Percentiles rank a stretch among this genome's conserved stretches.
Conservation (phyloP, 1,140 invertebrate genomes). For the Cotesia chilonis region DNA sequence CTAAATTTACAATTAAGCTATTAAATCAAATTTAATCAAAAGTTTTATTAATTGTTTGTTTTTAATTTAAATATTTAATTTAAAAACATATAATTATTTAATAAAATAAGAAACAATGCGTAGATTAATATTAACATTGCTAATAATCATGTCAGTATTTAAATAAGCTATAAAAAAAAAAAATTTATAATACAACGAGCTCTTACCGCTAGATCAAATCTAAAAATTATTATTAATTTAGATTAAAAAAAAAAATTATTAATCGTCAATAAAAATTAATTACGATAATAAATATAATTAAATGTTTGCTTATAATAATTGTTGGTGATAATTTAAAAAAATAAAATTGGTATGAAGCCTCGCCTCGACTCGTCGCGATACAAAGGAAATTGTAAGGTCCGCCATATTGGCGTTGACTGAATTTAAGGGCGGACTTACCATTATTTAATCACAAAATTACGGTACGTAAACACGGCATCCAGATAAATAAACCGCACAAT, state of each 20-base stretch:
- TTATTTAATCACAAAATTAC: slow-evolving; percentile 71
- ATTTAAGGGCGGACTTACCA: slow-evolving; percentile 67
- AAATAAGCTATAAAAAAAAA: background rate
- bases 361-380: slow-evolving; percentile 48
- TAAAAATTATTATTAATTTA: no score
- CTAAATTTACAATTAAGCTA: no score
- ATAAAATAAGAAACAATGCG: background rate
- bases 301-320: background rate
- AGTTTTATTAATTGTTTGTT: background rate
- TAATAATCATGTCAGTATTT: slow-evolving; percentile 2
- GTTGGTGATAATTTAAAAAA: background rate
- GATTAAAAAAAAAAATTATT: no score
- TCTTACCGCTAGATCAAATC: background rate
- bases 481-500: slow-evolving; percentile 59
- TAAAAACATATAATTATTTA: background rate
- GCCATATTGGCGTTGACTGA: slow-evolving; percentile 69
- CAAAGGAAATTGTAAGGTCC: slow-evolving; percentile 66
- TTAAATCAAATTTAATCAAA: no score
- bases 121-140: background rate
- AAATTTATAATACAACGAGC: background rate
- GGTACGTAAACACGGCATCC: slow-evolving; percentile 65
- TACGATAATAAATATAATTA: background rate
- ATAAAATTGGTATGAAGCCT: slow-evolving; percentile 25
- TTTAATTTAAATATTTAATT: slow-evolving; percentile 17
- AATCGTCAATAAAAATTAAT: no score